Base-by-base conservation (phyloP, 2,797 vertebrate species). In the Morelia viridis region DNA sequence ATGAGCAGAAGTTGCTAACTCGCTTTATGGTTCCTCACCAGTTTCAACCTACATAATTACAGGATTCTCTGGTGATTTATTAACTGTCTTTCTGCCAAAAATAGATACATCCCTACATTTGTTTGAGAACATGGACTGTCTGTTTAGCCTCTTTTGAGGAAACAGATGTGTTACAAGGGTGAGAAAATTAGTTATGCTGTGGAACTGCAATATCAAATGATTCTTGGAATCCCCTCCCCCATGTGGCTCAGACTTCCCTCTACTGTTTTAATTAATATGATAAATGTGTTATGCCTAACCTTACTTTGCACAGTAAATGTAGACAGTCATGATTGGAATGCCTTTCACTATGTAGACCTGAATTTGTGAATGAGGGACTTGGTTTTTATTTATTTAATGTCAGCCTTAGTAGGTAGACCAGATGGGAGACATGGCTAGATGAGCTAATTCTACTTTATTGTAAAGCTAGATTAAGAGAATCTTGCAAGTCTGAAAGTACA, bases 211-310 rank as follows among this genome's bases (percentile, higher is more conserved):
- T 84, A 94, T 90, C 24, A 94, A 90, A 96, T 95, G 90, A 93
- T 64, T 89, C 89, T 58, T 46, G n/a, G 13, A 61, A 85, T 53
- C 85, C 35, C 92, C 95, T 61, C 87, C 92, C 90, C 95, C 87
- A 1, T 56, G 89, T 89, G 90, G 93, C 89, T 91, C 94, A 92
- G 92, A 92, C 65, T 46, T 92, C 89, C 92, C 60, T 4, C 83
- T 17, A 22, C 95, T 87, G 94, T 94, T 93, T 46, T 95, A 90
- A 97, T 97, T 97, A 96, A 85, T 95, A 95, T 97, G 95, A 96
- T 94, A 96, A 95, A 94, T 93, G 95, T 90, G 64, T 95, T 93
- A 26, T 93, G 58, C 90, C 0, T 92, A n/a, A 89, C 94, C 94
- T 95, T 96, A 95, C 94, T 96, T 96, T 95, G 94, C 89, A 28